These are phyloP conservation scores for Ceyx erithaca DNA, from an alignment of 2,797 vertebrate genomes.

Conservation along the genomic window DNA sequence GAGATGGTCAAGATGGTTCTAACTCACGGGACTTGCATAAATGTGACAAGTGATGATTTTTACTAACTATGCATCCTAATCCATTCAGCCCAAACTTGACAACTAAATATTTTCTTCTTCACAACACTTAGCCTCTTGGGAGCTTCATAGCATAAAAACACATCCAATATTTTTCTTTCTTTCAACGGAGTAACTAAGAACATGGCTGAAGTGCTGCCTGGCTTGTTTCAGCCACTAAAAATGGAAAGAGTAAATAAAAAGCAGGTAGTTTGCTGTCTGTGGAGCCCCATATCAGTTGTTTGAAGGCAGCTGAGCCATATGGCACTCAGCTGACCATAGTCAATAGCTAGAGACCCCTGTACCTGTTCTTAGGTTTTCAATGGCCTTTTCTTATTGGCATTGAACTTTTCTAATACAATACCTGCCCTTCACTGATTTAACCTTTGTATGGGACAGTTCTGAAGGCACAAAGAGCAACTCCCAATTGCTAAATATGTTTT, in stretches of 20 bases:
- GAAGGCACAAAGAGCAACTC: not conserved
- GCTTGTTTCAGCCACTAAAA: not conserved
- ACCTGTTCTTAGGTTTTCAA: not conserved
- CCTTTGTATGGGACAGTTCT: not conserved
- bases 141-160: not conserved
- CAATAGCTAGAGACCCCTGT: not conserved
- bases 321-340: not conserved
- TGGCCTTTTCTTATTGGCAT: not conserved
- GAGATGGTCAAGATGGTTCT: not conserved
- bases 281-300: not conserved
- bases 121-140: not conserved
- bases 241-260: not conserved
- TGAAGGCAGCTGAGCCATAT: not conserved
- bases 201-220: not conserved
- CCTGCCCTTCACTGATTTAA: not conserved
- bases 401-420: not conserved
- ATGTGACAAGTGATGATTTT: conserved; percentile 1
- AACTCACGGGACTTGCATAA: not conserved
- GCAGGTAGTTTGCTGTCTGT: not conserved
- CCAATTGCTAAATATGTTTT: not conserved
- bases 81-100: not conserved
- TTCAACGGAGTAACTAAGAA: not conserved
- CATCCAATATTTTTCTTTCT: not conserved
- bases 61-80: conserved; percentile 3
- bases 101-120: not conserved